Percentiles rank a stretch among this genome's conserved stretches.
Conservation (phyloP, 2,797 vertebrate species). For the Aselliscus stoliczkanus region DNA sequence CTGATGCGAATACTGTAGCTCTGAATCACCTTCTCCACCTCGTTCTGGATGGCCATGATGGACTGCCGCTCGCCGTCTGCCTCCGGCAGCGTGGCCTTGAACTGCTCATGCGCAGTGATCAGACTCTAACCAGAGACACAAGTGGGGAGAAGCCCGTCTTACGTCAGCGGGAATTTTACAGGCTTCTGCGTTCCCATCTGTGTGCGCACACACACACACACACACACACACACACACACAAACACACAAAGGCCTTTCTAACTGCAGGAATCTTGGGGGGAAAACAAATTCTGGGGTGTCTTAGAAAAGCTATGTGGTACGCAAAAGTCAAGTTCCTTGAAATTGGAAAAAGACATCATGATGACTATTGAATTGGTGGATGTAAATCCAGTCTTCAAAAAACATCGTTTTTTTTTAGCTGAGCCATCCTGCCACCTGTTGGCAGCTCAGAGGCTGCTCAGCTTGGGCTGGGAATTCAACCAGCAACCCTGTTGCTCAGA, state of each 20-base stretch:
- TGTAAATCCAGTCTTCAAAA: neutral
- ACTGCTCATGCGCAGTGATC: slow-evolving; percentile 96
- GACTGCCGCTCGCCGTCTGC: slow-evolving; percentile 96
- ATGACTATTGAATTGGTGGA: neutral
- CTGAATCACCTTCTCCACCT: slow-evolving; percentile 97
- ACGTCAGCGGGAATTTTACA: neutral
- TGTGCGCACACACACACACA: no score
- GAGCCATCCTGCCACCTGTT: no score
- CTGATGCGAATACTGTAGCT: slow-evolving; percentile 93
- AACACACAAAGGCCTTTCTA: neutral
- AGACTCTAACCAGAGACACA: slow-evolving; percentile 86
- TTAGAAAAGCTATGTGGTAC: neutral
- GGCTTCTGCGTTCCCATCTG: neutral
- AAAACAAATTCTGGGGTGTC: neutral
- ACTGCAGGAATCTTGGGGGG: neutral
- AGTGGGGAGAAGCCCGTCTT: neutral
- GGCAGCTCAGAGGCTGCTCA: no score
- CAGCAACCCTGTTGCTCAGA: no score
- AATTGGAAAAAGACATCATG: neutral
- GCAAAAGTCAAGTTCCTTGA: neutral
- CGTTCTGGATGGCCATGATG: slow-evolving; percentile 95
- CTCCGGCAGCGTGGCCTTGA: slow-evolving; percentile 97
- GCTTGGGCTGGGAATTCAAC: no score
- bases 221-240: no score
- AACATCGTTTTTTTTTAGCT: neutral